Conservation (phyloP, 2,797 vertebrate genomes). For the Sebastes alutus region DNA sequence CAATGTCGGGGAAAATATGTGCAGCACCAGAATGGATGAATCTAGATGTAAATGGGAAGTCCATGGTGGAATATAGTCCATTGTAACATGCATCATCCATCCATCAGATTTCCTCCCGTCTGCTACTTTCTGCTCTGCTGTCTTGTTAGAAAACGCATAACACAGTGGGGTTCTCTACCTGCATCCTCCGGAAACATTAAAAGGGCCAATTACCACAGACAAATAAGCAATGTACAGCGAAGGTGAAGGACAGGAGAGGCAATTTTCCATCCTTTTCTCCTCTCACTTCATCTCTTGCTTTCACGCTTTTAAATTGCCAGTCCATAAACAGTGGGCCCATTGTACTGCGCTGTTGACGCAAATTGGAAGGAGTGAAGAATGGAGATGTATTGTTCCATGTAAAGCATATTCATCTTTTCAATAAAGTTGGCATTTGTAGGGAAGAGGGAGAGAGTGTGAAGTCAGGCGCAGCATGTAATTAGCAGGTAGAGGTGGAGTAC, state of each 20-base stretch:
- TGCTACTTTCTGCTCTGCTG: slow-evolving; percentile 20
- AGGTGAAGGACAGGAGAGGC: slow-evolving; percentile 62
- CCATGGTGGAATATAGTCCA: neutral
- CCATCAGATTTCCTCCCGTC: slow-evolving; percentile 25
- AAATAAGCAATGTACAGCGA: slow-evolving; percentile 63
- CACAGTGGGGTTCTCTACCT: slow-evolving; percentile 43
- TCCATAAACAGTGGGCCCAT: slow-evolving; percentile 61
- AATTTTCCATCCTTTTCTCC: slow-evolving; percentile 59
- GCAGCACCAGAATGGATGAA: neutral
- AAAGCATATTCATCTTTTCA: slow-evolving; percentile 70
- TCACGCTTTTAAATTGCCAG: slow-evolving; percentile 56
- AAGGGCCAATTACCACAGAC: slow-evolving; percentile 66
- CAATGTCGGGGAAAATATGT: neutral
- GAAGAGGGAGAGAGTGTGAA: slow-evolving; percentile 46
- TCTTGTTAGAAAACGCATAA: slow-evolving; percentile 14
- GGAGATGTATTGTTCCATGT: slow-evolving; percentile 62
- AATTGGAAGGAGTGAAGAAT: slow-evolving; percentile 65
- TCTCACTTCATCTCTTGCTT: slow-evolving; percentile 51
- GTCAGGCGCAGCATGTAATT: slow-evolving; percentile 57
- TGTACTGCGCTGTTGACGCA: slow-evolving; percentile 66
- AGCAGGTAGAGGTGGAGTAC: slow-evolving; percentile 51
- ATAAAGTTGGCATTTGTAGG: slow-evolving; percentile 55
- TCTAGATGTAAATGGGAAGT: slow-evolving; percentile 8
- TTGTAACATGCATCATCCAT: slow-evolving; percentile 11
- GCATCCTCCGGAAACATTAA: slow-evolving; percentile 55